Evolutionary conservation across 2,888 invertebrate genomes (phyloP), one percentile per base, ranked within the genome.

Genomic region (Diachrysia chrysitis): DNA sequence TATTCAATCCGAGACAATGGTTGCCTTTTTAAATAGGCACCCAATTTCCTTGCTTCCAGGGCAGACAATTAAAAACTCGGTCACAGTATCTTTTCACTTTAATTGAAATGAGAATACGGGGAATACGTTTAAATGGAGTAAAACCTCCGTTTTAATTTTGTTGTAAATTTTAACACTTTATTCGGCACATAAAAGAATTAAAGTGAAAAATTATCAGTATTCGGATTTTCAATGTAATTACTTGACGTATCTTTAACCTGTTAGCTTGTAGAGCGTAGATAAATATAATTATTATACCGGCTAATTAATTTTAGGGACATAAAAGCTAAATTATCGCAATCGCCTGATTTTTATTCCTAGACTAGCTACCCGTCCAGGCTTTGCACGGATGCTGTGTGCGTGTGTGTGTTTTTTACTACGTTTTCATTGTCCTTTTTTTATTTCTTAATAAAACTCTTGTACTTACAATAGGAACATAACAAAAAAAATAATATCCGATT

Each of bases 41-140:
- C 78, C 70, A 80, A 73, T 82, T 79, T 82, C 76, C 76, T 73
- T 69, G 57, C 58, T 64, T 64, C 53, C 25, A 10, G 59, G 67
- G 58, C 55, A 61, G 53, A 81, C 71, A 78, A 82, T 80, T 80
- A 82, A 82, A 54, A 80, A 76, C 65, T 69, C 71, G 53, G 63
- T 57, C 64, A 58, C 65, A 68, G 58, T 79, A 68, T 74, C 67
- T 75, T 77, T 77, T 77, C 68, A 58, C 48, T 69, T 56, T 82
- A 81, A 82, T 79, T 77, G 75, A 77, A 78, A 80, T 61, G 75
- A 70, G 73, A 63, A 79, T 73, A 66, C 64, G 68, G 46, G 12
- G 35, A 69, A 66, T 54, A 65, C 51, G 46, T 62, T 65, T 48
- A 48, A 48, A 82, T 60, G 66, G 59, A 72, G 19, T 58, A 69